Conservation (phyloP, 2,113 vertebrate species). For the Seriola dumerili region DNA sequence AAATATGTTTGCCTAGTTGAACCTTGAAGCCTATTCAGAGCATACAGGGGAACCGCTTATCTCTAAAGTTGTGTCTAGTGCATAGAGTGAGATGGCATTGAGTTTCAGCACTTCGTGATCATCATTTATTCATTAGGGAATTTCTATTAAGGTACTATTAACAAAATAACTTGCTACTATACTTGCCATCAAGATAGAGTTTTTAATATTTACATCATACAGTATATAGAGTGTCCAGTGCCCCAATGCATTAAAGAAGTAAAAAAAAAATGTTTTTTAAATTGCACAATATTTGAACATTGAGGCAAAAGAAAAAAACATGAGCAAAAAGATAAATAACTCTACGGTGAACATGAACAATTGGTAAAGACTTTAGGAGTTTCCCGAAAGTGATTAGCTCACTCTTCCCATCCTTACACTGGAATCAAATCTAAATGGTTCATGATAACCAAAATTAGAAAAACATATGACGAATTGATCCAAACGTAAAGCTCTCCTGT, state of each 20-base stretch:
- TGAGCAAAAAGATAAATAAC: background rate
- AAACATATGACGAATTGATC: background rate
- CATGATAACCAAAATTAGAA: background rate
- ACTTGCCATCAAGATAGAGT: background rate
- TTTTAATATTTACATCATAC: slow-evolving; percentile 22
- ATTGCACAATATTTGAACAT: background rate
- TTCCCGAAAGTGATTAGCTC: slow-evolving; percentile 26
- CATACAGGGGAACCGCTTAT: slow-evolving; percentile 46
- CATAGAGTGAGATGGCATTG: slow-evolving; percentile 46
- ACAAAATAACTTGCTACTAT: slow-evolving; percentile 20
- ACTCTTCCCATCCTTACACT: slow-evolving; percentile 19
- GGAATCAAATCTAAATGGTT: slow-evolving; percentile 22
- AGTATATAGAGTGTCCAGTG: background rate
- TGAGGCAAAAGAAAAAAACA: background rate
- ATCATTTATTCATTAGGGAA: slow-evolving; percentile 73
- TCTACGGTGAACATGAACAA: background rate
- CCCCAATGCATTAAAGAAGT: slow-evolving; percentile 1
- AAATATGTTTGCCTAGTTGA: slow-evolving; percentile 47
- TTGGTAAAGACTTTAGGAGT: background rate
- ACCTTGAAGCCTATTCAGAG: slow-evolving; percentile 29
- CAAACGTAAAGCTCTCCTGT: background rate
- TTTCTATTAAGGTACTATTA: slow-evolving; percentile 57
- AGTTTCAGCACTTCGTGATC: slow-evolving; percentile 48
- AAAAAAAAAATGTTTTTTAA: background rate
- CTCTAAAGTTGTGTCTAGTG: slow-evolving; percentile 53